Conservation (phyloP, 1,140 invertebrate genomes). For the Asbolus verrucosus region DNA sequence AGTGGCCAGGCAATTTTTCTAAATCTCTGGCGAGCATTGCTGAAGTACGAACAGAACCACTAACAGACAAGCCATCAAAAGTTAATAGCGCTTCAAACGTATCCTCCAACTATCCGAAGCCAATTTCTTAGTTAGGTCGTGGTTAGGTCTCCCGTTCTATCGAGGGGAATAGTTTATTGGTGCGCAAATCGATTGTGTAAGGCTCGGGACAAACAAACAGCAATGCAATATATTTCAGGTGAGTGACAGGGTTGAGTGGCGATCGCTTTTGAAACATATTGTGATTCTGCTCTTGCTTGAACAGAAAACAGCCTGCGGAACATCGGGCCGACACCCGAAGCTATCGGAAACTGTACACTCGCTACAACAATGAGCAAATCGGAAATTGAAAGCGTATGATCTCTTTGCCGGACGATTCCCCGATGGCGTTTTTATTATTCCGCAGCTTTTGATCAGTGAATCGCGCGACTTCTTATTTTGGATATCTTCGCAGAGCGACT, state of each 20-base stretch:
- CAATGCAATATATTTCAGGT: constrained; percentile 55
- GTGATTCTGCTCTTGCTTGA: constrained; percentile 43
- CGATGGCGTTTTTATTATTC: constrained; percentile 24
- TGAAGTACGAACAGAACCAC: no score
- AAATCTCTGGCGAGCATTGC: no score
- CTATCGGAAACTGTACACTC: constrained; percentile 40
- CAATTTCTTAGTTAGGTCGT: neutral
- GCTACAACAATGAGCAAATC: constrained; percentile 47
- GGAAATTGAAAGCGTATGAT: constrained; percentile 43
- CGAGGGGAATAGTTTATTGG: constrained; percentile 48
- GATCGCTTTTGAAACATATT: constrained; percentile 53
- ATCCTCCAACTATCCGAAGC: neutral
- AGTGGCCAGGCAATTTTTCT: no score
- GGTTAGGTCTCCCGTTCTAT: neutral
- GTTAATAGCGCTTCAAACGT: no score
- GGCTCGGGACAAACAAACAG: constrained; percentile 51
- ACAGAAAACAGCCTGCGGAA: constrained; percentile 37
- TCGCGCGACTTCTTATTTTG: constrained; percentile 33
- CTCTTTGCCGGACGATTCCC: constrained; percentile 8
- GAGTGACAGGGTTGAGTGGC: constrained; percentile 54
- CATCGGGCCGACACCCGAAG: constrained; percentile 7
- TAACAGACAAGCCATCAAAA: no score
- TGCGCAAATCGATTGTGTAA: constrained; percentile 52
- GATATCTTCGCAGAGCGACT: constrained; percentile 14
- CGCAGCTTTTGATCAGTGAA: constrained; percentile 13